phyloP scores from a whole-genome alignment of 2,113 vertebrate genomes.

The Pachyramphus minor region DNA sequence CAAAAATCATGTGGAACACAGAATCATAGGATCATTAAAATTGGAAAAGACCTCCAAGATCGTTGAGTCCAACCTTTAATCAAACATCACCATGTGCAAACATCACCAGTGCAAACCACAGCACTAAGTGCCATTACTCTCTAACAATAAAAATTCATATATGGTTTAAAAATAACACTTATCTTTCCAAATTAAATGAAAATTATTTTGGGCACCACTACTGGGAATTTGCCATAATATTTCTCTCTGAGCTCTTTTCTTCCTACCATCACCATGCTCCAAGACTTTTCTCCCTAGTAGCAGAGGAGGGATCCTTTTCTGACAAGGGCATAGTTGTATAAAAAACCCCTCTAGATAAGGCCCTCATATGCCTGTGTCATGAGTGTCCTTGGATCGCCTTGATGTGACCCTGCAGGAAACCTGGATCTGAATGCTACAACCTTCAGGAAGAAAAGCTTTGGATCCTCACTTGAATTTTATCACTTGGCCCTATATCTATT shows the following conservation, averaged over 20 bases:
- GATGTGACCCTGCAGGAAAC: background rate
- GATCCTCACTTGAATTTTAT: background rate
- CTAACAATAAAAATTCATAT: background rate
- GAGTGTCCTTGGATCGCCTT: background rate
- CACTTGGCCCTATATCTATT: background rate
- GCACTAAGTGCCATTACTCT: background rate
- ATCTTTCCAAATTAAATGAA: background rate
- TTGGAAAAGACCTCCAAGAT: background rate
- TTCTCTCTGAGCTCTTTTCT: background rate
- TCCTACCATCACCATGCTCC: background rate
- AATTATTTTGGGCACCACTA: background rate
- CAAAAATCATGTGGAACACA: background rate
- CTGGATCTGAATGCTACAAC: background rate
- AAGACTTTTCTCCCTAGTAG: background rate
- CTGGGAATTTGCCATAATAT: background rate
- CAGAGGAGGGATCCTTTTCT: background rate
- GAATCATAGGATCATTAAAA: background rate
- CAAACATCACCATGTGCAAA: fast-evolving
- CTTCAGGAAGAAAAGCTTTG: background rate
- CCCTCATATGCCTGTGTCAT: background rate
- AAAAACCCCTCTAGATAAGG: background rate
- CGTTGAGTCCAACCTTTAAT: background rate
- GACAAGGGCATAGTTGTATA: background rate
- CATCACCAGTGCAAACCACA: no score
- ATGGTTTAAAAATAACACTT: background rate